Evolutionary conservation across 2,888 invertebrate genomes (phyloP).

Genomic region (Leucania comma): DNA sequence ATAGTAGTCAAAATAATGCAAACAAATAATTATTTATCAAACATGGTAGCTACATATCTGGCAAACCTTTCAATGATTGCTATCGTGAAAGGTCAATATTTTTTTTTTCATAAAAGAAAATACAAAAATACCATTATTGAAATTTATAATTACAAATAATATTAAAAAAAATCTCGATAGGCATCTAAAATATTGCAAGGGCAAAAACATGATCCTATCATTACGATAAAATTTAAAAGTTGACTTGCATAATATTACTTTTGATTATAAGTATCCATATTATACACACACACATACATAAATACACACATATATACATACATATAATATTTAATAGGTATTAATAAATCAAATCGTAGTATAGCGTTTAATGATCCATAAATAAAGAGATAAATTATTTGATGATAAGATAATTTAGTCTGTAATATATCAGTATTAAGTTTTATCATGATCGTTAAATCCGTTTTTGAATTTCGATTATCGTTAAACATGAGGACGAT

Average conservation of each 20-base stretch:
- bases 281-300: neutral
- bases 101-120: neutral
- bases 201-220: neutral
- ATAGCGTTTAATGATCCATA: conserved; percentile 34
- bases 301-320: no score
- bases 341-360: conserved; percentile 46
- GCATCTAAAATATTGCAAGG: conserved; percentile 1
- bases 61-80: neutral
- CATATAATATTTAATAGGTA: conserved; percentile 4
- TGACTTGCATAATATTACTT: conserved; percentile 4
- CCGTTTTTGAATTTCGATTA: conserved; percentile 28
- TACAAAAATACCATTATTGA: no score
- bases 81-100: neutral
- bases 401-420: conserved; percentile 35
- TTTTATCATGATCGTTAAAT: conserved; percentile 39
- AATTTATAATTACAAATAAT: no score
- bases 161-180: no score
- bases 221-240: conserved; percentile 1
- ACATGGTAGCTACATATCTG: neutral
- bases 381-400: conserved; percentile 11
- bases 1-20: no score
- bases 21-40: no score
- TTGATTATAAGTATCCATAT: neutral
- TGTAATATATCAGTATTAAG: conserved; percentile 29
- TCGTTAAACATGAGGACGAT: conserved; percentile 10